Evolutionary conservation across 2,888 invertebrate genomes (phyloP).

Genomic region (Cryptocheilus praepositus): DNA sequence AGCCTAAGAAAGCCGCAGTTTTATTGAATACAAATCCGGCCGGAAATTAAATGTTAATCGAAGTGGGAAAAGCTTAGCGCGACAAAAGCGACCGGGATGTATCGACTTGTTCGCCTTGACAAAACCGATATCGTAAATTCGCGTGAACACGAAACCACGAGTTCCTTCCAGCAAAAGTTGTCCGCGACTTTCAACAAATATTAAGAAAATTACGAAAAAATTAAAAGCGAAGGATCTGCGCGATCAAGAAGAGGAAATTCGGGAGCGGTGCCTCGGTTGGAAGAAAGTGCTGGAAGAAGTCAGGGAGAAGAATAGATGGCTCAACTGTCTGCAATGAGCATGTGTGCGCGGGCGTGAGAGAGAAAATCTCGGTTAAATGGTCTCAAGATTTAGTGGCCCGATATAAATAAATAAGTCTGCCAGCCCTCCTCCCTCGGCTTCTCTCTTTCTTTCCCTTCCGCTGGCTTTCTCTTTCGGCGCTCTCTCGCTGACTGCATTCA

Average conservation of each 20-base stretch:
- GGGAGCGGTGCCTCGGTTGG: constrained; percentile 19
- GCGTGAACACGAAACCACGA: too few relatives aligned
- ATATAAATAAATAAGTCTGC: constrained; percentile 60
- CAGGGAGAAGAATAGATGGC: constrained; percentile 24
- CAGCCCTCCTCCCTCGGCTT: background rate
- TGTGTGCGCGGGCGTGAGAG: background rate
- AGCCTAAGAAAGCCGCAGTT: background rate
- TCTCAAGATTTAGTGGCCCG: constrained; percentile 50
- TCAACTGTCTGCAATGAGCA: background rate
- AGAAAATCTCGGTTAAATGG: constrained; percentile 47
- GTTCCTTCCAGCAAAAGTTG: too few relatives aligned
- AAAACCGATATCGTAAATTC: too few relatives aligned
- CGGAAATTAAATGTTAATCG: constrained; percentile 39
- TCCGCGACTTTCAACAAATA: too few relatives aligned
- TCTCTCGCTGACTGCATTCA: constrained; percentile 28
- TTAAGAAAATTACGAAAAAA: background rate
- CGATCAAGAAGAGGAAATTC: constrained; percentile 11
- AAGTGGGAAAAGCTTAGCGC: constrained; percentile 17
- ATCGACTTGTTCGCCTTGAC: too few relatives aligned
- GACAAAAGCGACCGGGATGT: too few relatives aligned
- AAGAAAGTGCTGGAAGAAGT: constrained; percentile 25
- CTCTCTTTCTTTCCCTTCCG: constrained; percentile 3
- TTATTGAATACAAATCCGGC: constrained; percentile 29
- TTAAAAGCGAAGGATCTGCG: too few relatives aligned
- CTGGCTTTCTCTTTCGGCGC: too few relatives aligned